Evolutionary conservation across 1,140 invertebrate species (phyloP), one percentile per base, ranked within the genome.

Genomic region (Hestina assimilis): DNA sequence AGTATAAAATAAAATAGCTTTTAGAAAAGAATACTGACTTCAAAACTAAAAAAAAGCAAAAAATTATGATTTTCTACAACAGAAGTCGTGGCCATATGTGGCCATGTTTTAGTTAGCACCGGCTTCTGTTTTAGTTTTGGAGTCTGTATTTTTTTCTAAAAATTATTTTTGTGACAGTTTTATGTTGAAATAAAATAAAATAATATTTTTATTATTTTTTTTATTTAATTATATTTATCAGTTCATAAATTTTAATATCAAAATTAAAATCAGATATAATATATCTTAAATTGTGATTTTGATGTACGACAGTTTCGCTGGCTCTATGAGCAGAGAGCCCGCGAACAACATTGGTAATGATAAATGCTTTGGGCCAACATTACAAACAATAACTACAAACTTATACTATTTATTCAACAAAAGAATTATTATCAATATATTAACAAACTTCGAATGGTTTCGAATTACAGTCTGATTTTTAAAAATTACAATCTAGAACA

Each of bases 301-400:
- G n/a, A n/a, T 33, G 15, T 29, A 29, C 3, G 12, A 29, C 15
- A 33, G 12, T 33, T 14, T 14, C 15, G 2, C 12, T 15, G 8
- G n/a, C 1, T 33, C 12, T 15, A 4, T 17, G 12, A 8, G 14
- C 15, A 33, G 15, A 33, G 15, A 29, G 15, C 4, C 6, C 14
- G 12, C 14, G 12, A 33, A 14, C 5, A 14, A 6, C 9, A 20
- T 38, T 31, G 12, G n/a, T 12, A 4, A 4, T 43, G 11, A 55
- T 76, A 78, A 78, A 75, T 78, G 75, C 72, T 75, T 71, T 70
- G 69, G 64, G 73, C 74, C 67, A 72, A 66, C 66, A 59, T 47
- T 23, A 38, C n/a, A 12, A n/a, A 50, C 33, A 23, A 21, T 41
- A 41, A 15, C 12, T 8, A 38, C 24, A 6, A 28, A 28, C 15